These are phyloP conservation scores for Anthopleura xanthogrammica DNA, from an alignment of 92 coral and sea anemone genomes.

Conservation along the genomic window DNA sequence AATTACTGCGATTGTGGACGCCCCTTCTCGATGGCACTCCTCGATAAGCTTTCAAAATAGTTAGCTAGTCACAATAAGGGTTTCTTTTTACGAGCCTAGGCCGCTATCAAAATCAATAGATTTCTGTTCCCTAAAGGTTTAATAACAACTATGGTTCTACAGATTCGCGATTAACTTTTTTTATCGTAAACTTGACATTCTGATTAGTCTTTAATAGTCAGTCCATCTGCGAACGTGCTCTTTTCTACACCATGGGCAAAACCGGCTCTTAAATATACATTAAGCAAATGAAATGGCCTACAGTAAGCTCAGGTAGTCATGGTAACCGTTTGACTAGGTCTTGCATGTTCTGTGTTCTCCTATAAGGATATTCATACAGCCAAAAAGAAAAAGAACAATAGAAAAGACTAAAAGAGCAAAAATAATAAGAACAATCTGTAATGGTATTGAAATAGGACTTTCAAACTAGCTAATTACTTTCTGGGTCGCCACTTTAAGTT, in stretches of 20 bases:
- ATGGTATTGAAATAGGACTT: constrained; percentile 13
- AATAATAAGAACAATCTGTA: constrained; percentile 16
- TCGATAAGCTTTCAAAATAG: neutral
- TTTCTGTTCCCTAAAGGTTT: neutral
- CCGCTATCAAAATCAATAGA: neutral
- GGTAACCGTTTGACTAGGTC: constrained; percentile 9
- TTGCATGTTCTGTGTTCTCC: constrained; percentile 11
- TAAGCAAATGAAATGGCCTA: constrained; percentile 4
- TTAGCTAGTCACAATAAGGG: neutral
- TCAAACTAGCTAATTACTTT: constrained; percentile 32
- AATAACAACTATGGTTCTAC: neutral
- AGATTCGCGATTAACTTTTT: constrained; percentile 1
- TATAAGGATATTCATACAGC: constrained; percentile 2
- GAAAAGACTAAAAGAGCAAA: constrained; percentile 35
- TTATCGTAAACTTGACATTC: neutral
- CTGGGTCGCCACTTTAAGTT: neutral
- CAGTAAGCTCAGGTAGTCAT: constrained; percentile 18
- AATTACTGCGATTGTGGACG: neutral
- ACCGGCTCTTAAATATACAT: constrained; percentile 5
- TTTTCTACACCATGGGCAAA: neutral
- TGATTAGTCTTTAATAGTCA: constrained; percentile 25
- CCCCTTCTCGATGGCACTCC: neutral
- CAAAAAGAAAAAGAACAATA: constrained; percentile 1
- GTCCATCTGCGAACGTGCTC: neutral
- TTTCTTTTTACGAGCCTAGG: neutral